phyloP scores from a whole-genome alignment of 2,888 invertebrate genomes.

The Synergus itoensis region DNA sequence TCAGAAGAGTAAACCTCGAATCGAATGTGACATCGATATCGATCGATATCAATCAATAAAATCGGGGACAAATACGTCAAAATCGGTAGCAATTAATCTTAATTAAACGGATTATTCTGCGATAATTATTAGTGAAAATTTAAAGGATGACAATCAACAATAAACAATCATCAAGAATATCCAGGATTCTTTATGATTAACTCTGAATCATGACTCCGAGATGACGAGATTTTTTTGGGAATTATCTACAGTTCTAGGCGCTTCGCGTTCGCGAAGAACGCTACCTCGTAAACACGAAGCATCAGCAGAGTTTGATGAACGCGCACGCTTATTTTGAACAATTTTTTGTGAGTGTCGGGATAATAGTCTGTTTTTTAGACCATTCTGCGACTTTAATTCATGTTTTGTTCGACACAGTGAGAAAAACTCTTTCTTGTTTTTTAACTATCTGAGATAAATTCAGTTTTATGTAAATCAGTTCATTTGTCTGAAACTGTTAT shows the following conservation, averaged over 20 bases:
- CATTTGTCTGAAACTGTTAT: not conserved
- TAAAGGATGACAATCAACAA: not conserved
- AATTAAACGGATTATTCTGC: not conserved
- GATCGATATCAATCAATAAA: slow-evolving; percentile 24
- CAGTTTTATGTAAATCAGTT: not conserved
- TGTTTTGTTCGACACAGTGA: not conserved
- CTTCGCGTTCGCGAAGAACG: not conserved
- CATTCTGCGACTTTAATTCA: not conserved
- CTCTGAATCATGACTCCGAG: not conserved
- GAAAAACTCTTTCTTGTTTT: not conserved
- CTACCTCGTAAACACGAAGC: not conserved
- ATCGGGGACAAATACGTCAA: not conserved
- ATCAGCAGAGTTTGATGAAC: not conserved
- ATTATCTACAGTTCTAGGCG: not conserved
- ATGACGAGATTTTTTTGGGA: not conserved
- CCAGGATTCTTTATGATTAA: not conserved
- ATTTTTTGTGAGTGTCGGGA: not conserved
- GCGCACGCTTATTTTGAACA: not conserved
- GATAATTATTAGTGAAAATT: not conserved
- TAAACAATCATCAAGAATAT: not conserved
- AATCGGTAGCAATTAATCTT: not conserved
- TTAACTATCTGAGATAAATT: not conserved
- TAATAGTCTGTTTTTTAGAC: not conserved
- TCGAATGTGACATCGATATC: slow-evolving; percentile 30
- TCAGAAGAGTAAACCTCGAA: not conserved